Evolutionary conservation across 2,797 vertebrate genomes (phyloP).

Genomic region (Sebastes trivittatus): DNA sequence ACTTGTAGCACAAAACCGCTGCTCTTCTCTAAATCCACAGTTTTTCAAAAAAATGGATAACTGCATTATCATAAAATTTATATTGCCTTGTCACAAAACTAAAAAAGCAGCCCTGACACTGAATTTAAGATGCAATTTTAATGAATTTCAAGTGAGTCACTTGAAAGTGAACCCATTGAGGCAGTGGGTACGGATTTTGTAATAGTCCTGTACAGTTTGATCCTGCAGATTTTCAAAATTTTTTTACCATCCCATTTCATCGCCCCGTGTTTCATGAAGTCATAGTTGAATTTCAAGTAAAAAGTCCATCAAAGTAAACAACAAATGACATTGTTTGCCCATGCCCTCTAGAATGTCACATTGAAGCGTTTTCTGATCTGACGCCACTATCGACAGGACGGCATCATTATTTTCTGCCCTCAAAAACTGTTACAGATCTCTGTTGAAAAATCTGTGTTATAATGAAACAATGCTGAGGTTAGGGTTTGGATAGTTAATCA

Average conservation of each 20-base stretch:
- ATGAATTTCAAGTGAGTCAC: background rate
- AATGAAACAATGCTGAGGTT: fast-evolving
- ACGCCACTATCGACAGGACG: background rate
- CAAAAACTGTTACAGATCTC: background rate
- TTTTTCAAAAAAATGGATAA: background rate
- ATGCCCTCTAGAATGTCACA: background rate
- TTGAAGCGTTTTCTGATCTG: background rate
- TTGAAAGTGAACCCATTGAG: background rate
- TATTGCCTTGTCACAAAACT: background rate
- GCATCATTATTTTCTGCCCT: too few relatives aligned
- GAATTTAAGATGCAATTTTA: background rate
- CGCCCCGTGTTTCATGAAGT: background rate
- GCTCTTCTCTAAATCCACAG: background rate
- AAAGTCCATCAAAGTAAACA: background rate
- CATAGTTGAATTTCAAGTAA: background rate
- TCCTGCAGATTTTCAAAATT: background rate
- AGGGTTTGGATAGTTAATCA: background rate
- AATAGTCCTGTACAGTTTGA: background rate
- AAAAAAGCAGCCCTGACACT: background rate
- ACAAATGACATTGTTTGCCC: background rate
- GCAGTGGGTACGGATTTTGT: background rate
- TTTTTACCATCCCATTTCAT: background rate
- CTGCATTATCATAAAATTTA: background rate
- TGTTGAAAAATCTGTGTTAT: background rate
- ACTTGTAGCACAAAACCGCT: background rate